Evolutionary conservation across 2,113 vertebrate species (phyloP), one percentile per base, ranked within the genome.

Genomic region (Gila orcuttii): DNA sequence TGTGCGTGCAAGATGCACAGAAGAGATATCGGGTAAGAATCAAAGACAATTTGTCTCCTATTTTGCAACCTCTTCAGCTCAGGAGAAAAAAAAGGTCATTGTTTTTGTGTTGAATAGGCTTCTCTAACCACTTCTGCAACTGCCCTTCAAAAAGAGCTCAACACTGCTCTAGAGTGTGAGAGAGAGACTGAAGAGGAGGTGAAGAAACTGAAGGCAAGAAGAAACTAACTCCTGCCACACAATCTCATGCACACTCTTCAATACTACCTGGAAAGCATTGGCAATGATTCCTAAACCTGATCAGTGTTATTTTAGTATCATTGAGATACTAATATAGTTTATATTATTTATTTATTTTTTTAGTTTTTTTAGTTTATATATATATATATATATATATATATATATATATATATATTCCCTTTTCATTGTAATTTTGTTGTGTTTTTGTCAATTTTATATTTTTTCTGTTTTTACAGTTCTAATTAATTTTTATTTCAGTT

Each of bases 1-100:
- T 96, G 74, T 96, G 96, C 75, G 93, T 97, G 80, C 94, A 96
- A 1, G 96, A 98, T 42, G 96, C 96, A 0, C 93, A 96, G 50
- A 93, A 93, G 83, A 95, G 95, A 62, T 96, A 96, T 90, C 94
- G 95, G 93, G 97, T 97, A 87, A 94, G 95, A 55, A 79, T 5
- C 64, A 81, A 55, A 36, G 21, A 60, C n/a, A 23, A 8, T 57
- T 8, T 23, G 19, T 57, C 7, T 21, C 6, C 23, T 10, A 11
- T 57, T 55, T 73, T 55, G 6, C 6, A 42, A n/a, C 21, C 52
- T 77, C 21, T 23, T 15, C 47, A 68, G 78, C 36, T 60, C 47
- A 6, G 60, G 10, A 33, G 50, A 9, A 1, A 52, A 52, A 17
- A 62, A 64, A 25, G 7, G 3, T 64, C 8, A 82, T 21, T 55